Percentiles rank a stretch among this genome's conserved stretches.
Conservation (phyloP, 2,888 invertebrate genomes). For the Ptychoptera albimana region DNA sequence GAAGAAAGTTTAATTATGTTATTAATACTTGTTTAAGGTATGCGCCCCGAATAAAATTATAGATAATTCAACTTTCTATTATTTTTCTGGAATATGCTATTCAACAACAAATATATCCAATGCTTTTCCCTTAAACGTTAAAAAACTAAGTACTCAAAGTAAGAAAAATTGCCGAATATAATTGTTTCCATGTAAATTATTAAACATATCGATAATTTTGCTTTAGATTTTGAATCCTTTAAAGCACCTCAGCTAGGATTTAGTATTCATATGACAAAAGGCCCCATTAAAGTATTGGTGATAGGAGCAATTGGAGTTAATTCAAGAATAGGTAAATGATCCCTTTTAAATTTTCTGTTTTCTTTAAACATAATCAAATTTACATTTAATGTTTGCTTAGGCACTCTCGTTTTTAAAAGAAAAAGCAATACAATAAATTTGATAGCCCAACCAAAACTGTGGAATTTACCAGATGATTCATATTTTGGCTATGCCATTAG, state of each 20-base stretch:
- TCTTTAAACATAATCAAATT: too few relatives aligned
- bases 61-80: constrained; percentile 19
- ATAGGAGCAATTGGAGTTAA: constrained; percentile 29
- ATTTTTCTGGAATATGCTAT: constrained; percentile 30
- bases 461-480: constrained; percentile 23
- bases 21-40: too few relatives aligned
- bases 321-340: constrained; percentile 22
- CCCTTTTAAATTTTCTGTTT: too few relatives aligned
- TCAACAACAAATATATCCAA: constrained; percentile 24
- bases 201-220: too few relatives aligned
- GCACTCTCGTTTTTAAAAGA: constrained; percentile 22
- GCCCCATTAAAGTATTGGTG: constrained; percentile 26
- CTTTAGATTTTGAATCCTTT: too few relatives aligned
- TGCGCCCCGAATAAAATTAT: constrained; percentile 28
- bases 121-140: constrained; percentile 19
- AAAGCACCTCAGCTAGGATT: constrained; percentile 21
- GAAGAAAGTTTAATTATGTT: too few relatives aligned
- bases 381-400: too few relatives aligned
- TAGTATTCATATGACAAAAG: constrained; percentile 26
- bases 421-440: constrained; percentile 16
- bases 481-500: constrained; percentile 29
- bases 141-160: constrained; percentile 8
- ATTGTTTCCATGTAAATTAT: too few relatives aligned
- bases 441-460: constrained; percentile 21
- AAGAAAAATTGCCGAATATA: too few relatives aligned